phyloP scores from a whole-genome alignment of 1,140 invertebrate genomes.

The Mamestra configurata region DNA sequence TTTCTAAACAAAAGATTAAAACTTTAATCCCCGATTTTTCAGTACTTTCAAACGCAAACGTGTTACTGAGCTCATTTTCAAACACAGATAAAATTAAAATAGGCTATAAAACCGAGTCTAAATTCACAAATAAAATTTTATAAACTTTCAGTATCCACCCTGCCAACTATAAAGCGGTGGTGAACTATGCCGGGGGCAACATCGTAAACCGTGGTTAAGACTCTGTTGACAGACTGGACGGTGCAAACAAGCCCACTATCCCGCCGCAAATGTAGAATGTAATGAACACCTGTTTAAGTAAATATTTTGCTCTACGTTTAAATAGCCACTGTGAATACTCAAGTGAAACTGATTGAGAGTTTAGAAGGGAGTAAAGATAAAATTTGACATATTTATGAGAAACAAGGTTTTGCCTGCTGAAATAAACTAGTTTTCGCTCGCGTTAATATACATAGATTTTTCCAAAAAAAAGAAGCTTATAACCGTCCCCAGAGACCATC shows the following conservation, averaged over 20 bases:
- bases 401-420: too few species aligned
- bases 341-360: background rate
- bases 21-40: too few species aligned
- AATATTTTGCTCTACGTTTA: constrained; percentile 19
- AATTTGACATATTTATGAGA: too few species aligned
- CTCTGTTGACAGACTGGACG: constrained; percentile 32
- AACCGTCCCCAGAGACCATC: too few species aligned
- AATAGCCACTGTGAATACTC: constrained; percentile 41
- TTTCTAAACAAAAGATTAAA: too few species aligned
- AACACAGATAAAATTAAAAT: background rate
- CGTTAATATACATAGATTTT: too few species aligned
- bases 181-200: constrained; percentile 6
- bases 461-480: too few species aligned
- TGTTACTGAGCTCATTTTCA: background rate
- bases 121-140: background rate
- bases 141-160: background rate
- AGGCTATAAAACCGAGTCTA: too few species aligned
- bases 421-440: too few species aligned
- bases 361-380: background rate
- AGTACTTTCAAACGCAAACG: too few species aligned
- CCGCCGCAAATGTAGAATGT: constrained; percentile 31
- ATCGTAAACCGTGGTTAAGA: constrained; percentile 3
- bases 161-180: background rate
- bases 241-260: constrained; percentile 21
- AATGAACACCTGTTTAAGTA: constrained; percentile 34